Evolutionary conservation across 2,888 invertebrate species (phyloP), one percentile per base, ranked within the genome.

Genomic region (Loripinus fragilis): DNA sequence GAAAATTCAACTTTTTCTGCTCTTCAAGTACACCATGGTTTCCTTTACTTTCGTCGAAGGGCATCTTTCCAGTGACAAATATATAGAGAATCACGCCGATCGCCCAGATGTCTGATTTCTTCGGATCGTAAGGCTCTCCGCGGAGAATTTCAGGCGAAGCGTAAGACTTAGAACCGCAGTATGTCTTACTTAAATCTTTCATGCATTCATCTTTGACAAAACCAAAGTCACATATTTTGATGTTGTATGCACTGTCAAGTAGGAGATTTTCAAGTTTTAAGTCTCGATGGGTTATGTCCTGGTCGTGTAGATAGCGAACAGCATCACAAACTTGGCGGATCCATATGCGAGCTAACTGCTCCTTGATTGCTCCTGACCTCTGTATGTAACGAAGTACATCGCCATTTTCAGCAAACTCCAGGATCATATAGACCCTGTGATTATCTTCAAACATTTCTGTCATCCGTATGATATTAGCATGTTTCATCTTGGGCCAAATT

Each of bases 401-500:
- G 8, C 94, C 94, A 45, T 92, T 90, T 71, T 87, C 87, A 12
- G 93, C 94, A 80, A 91, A 94, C 81, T 94, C 94, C 77, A 94
- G 89, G 17, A 94, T 88, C 90, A 94, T 92, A 80, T 93, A 94
- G 7, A 93, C 90, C 20, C 90, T 81, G 73, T 90, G 68, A 78
- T 95, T 95, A 41, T 96, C 95, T 93, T 97, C 97, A 60, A 98
- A 91, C 42, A 97, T 96, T 90, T 96, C 96, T 85, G 96, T 96
- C 28, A 97, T 95, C 90, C 96, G 95, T 7, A 97, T 95, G 28
- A 97, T 95, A 92, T 97, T 96, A 0, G 97, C 97, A 92, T 97
- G 97, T 89, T 96, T 96, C 71, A 97, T 92, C 86, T 96, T 95
- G 52, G 96, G 95, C 80, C 97, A 94, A 71, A 97, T 96, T 86